Conservation (phyloP, 2,797 vertebrate species). For the Mus caroli region DNA sequence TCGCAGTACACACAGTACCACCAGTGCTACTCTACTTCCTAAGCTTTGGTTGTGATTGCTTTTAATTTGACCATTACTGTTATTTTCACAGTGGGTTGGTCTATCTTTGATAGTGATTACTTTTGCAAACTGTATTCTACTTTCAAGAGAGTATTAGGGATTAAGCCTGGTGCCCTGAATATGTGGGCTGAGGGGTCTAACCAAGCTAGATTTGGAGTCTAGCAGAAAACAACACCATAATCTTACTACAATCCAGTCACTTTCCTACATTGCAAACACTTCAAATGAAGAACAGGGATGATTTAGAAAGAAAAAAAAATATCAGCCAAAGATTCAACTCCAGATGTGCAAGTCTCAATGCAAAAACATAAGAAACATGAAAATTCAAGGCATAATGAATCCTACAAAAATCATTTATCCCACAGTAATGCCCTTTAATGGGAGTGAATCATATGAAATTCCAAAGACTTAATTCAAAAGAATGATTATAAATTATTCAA, state of each 20-base stretch:
- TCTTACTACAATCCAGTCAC: background rate
- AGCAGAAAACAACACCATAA: background rate
- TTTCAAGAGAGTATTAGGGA: background rate
- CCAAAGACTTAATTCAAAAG: background rate
- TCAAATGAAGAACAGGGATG: background rate
- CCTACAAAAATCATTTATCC: background rate
- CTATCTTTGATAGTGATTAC: background rate
- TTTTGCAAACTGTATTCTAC: background rate
- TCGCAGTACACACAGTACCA: background rate
- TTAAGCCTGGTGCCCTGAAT: background rate
- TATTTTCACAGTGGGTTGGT: background rate
- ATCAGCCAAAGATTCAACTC: background rate
- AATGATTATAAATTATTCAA: background rate
- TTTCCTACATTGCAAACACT: background rate
- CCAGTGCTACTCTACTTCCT: background rate
- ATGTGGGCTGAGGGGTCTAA: background rate
- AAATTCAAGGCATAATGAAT: background rate
- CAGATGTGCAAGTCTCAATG: background rate
- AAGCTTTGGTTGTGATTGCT: background rate
- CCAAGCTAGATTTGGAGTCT: background rate
- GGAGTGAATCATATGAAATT: background rate
- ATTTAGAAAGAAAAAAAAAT: background rate
- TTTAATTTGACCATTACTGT: background rate
- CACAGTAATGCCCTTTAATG: background rate
- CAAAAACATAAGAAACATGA: background rate